A percentile compares a stretch with the other conserved stretches of the same genome.
Conservation (phyloP, 2,113 vertebrate genomes). For the Tamias sibiricus region DNA sequence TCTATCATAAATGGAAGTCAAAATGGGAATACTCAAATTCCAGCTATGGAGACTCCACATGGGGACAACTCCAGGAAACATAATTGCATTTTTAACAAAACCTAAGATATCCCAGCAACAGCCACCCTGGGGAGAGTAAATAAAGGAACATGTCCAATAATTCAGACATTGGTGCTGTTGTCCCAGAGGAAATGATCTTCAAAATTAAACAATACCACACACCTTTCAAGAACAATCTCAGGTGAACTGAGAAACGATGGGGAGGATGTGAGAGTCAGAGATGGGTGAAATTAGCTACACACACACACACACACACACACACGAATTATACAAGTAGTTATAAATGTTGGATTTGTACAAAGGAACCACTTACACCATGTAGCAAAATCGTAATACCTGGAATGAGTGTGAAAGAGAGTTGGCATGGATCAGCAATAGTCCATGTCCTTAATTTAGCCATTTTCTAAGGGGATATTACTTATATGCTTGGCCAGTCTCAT, state of each 20-base stretch:
- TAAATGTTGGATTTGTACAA: conserved; percentile 23
- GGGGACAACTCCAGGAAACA: background rate
- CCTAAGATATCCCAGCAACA: background rate
- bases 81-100: conserved; percentile 62
- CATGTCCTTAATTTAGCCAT: conserved; percentile 27
- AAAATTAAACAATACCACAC: conserved; percentile 60
- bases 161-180: background rate
- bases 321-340: background rate
- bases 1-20: background rate
- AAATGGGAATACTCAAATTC: background rate
- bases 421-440: conserved; percentile 14
- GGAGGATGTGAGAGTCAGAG: conserved; percentile 51
- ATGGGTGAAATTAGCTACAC: conserved; percentile 8
- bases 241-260: conserved; percentile 6
- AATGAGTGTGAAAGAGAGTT: background rate
- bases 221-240: conserved; percentile 39
- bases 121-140: conserved; percentile 2
- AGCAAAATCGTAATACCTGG: background rate
- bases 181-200: conserved; percentile 59
- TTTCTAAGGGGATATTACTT: conserved; percentile 55
- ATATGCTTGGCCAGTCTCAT: conserved; percentile 36
- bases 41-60: background rate
- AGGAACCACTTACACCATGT: background rate
- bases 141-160: conserved; percentile 36
- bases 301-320: background rate